Base-by-base conservation (phyloP, 2,113 vertebrate species). In the Girardinichthys multiradiatus region DNA sequence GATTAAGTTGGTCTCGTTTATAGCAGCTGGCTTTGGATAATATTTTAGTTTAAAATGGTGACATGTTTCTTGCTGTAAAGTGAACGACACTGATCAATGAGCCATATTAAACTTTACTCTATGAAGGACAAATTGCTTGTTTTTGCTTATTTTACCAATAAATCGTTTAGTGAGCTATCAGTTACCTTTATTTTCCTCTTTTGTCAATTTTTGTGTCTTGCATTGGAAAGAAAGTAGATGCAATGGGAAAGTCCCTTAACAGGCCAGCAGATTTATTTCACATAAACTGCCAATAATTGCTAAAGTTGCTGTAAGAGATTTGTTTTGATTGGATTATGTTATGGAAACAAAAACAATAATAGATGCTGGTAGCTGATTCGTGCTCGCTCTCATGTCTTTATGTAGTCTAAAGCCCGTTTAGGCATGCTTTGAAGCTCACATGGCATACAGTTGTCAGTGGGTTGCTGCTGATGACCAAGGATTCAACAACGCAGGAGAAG, bases 331-430 rank as follows among this genome's bases (percentile, higher is more conserved):
- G 35, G 57, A 77, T 80, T 66, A 82, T 67, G 31, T 64, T 76
- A 74, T 60, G 68, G 64, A 76, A 87, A 82, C 48, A 74, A 82
- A 78, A 86, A 79, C 74, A 83, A 70, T 70, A 84, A 68, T 84
- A 80, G 77, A 85, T 83, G 76, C 77, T 70, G 59, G 57, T 71
- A 86, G 74, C 76, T 82, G 80, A 88, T 76, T 63, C 69, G 71
- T 37, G 70, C 82, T 73, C 29, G 67, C 83, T 80, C 62, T 77
- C 74, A 59, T 69, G 65, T 71, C 71, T 81, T 73, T 70, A 21
- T 72, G 69, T 74, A 68, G 68, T 82, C 82, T 75, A 74, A 58
- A 64, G 74, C 48, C 68, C 69, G 31, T 70, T 86, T n/a, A 75
- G 51, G 69, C 77, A 24, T 42, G 81, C 83, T 83, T 86, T 82